A percentile compares a stretch with the other conserved stretches of the same genome.
Evolutionary conservation across 2,888 invertebrate genomes (phyloP).

Genomic region (Ryuthela nishihirai): DNA sequence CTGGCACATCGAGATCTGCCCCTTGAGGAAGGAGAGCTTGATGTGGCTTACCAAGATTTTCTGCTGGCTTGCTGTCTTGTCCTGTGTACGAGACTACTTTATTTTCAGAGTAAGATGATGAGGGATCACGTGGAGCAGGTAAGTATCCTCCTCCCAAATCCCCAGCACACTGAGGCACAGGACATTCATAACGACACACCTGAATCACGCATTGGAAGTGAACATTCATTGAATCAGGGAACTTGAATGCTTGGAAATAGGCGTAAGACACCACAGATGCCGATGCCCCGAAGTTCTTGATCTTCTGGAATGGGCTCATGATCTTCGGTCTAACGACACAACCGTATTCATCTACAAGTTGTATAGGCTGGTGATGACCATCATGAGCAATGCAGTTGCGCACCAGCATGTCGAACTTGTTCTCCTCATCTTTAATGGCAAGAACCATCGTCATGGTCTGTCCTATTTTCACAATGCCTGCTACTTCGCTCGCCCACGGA

Average conservation of each 20-base stretch:
- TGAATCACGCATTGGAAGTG: conserved; percentile 96
- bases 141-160: conserved; percentile 60
- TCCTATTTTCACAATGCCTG: conserved; percentile 91
- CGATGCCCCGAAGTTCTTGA: conserved; percentile 90
- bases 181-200: conserved; percentile 73
- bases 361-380: conserved; percentile 87
- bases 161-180: conserved; percentile 34
- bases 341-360: conserved; percentile 87
- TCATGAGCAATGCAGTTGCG: conserved; percentile 93
- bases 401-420: conserved; percentile 92
- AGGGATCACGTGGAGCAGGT: conserved; percentile 74
- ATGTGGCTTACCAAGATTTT: conserved; percentile 12
- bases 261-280: conserved; percentile 92
- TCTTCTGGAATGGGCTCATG: conserved; percentile 89
- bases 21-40: conserved; percentile 12
- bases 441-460: conserved; percentile 97
- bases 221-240: conserved; percentile 95
- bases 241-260: conserved; percentile 95
- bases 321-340: conserved; percentile 91
- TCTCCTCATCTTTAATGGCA: conserved; percentile 92
- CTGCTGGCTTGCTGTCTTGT: conserved; percentile 3
- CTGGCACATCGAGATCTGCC: conserved; percentile 1
- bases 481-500: conserved; percentile 95
- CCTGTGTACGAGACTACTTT: conserved; percentile 54
- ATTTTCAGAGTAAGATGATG: conserved; percentile 74